Evolutionary conservation across 2,888 invertebrate genomes (phyloP), one percentile per base, ranked within the genome.

Genomic region (Noctua comes): DNA sequence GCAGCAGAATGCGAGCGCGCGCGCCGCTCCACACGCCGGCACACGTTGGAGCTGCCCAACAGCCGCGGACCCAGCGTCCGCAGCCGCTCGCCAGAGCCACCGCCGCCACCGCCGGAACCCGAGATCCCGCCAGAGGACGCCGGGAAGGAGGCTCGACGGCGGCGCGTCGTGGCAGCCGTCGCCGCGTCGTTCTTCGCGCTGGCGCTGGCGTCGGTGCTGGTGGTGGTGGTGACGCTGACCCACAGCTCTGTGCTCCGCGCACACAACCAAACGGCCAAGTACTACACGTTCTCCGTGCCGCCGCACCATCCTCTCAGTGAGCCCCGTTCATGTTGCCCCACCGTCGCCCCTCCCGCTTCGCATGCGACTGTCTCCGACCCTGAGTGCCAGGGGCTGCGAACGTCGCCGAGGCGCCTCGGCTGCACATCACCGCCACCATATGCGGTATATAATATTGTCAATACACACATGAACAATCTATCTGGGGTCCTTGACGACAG

Each of bases 151-250:
- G 97, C 97, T 71, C 97, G 98, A 83, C 97, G 98, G 84, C 97
- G 98, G 80, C 97, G 97, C 88, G 97, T 98, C 88, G 98, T 98
- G 73, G 98, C 97, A 90, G 97, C 98, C 89, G 97, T 98, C 80
- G 97, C 98, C 86, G 98, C 97, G 57, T 98, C 98, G 57, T 98
- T 98, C 95, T 95, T 98, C 94, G 98, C 98, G 93, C 97, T 98
- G 90, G 97, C 98, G 88, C 97, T 98, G 90, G 97, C 98, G 80
- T 98, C 98, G 90, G 97, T 98, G 85, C 97, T 98, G 91, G 98
- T 98, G 91, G 98, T 98, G 92, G 97, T 98, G 92, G 97, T 98
- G 91, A 98, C 98, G 77, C 97, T 98, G 93, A 98, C 98, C 69
- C 98, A 98, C 96, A 97, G 98, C 95, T 97, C 97, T 89, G 97